These are phyloP conservation scores for Laothoe populi DNA, from an alignment of 2,888 invertebrate species.

Conservation along the genomic window DNA sequence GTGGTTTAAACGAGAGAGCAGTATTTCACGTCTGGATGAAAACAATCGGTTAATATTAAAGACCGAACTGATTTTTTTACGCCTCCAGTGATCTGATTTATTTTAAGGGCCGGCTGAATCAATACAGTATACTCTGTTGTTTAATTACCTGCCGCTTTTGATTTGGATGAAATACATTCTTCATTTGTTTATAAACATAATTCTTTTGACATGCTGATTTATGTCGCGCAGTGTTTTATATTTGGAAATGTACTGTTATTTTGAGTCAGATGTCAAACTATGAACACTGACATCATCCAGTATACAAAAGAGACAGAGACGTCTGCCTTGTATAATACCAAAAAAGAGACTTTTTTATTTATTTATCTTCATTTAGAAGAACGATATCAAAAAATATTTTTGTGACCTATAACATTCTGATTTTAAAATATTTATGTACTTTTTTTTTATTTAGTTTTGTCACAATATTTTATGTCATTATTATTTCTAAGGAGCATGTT, in stretches of 20 bases:
- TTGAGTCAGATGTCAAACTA: background rate
- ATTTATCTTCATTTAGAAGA: too few relatives aligned
- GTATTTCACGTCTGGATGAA: constrained; percentile 60
- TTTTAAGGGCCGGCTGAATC: constrained; percentile 50
- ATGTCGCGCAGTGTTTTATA: background rate
- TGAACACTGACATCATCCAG: background rate
- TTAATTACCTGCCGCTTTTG: constrained; percentile 44
- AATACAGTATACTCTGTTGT: constrained; percentile 47
- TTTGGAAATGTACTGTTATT: background rate
- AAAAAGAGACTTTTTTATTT: too few relatives aligned
- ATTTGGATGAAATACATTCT: constrained; percentile 31
- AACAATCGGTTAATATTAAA: constrained; percentile 67
- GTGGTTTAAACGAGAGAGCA: constrained; percentile 45
- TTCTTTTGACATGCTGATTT: constrained; percentile 31
- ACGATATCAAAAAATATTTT: too few relatives aligned
- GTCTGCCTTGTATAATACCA: too few relatives aligned
- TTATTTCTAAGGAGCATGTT: too few relatives aligned
- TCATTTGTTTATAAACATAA: constrained; percentile 27
- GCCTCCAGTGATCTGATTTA: constrained; percentile 58
- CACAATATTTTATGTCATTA: too few relatives aligned
- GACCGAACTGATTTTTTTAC: constrained; percentile 56
- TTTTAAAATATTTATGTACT: too few relatives aligned
- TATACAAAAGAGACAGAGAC: too few relatives aligned
- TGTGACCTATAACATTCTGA: too few relatives aligned
- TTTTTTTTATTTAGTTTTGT: too few relatives aligned